Conservation (phyloP, 1,140 invertebrate species). For the Brachionus calyciflorus region DNA sequence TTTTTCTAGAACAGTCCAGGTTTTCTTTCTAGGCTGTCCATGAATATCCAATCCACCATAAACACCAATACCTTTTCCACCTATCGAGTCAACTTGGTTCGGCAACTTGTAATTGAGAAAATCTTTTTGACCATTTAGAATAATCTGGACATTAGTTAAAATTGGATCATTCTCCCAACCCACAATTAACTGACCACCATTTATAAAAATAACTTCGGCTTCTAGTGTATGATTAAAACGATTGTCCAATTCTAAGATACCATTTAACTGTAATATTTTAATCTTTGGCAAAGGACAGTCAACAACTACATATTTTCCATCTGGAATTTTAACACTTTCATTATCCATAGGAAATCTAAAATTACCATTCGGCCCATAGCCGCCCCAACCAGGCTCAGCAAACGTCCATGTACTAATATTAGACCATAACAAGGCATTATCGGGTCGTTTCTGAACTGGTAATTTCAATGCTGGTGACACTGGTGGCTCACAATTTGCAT, state of each 20-base stretch:
- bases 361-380: no score
- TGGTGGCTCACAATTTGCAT: constrained; percentile 20
- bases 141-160: constrained; percentile 49
- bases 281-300: constrained; percentile 19
- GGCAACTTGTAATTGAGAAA: neutral
- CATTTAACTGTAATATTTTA: constrained; percentile 4
- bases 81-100: neutral
- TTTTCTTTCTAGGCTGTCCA: neutral
- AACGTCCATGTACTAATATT: constrained; percentile 34
- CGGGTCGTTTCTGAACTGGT: neutral
- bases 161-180: constrained; percentile 48
- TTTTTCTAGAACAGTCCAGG: constrained; percentile 4
- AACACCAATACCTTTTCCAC: constrained; percentile 16
- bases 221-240: constrained; percentile 48
- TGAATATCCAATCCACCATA: constrained; percentile 45
- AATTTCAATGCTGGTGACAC: neutral
- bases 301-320: constrained; percentile 18
- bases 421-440: constrained; percentile 18
- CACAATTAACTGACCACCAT: constrained; percentile 53
- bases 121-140: constrained; percentile 52
- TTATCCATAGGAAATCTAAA: neutral
- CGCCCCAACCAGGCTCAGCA: constrained; percentile 12
- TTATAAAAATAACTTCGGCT: constrained; percentile 52
- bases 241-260: constrained; percentile 28
- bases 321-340: constrained; percentile 34